Percentiles rank a stretch among this genome's conserved stretches.
Conservation (phyloP, 2,113 vertebrate species). For the Hemibagrus wyckioides region DNA sequence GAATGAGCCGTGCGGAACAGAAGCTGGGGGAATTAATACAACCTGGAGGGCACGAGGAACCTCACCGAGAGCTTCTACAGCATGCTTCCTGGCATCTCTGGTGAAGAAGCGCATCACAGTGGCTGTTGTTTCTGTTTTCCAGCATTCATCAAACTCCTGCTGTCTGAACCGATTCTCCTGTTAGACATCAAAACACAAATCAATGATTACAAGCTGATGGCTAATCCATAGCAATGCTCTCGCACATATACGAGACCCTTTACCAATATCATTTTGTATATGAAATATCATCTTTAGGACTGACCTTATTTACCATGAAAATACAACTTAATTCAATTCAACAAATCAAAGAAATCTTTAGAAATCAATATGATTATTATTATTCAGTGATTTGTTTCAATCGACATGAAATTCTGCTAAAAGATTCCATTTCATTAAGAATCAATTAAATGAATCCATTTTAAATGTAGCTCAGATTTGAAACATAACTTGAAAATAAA, state of each 20-base stretch:
- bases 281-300: neutral
- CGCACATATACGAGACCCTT: neutral
- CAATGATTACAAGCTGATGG: neutral
- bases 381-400: neutral
- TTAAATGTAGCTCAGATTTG: neutral
- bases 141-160: neutral
- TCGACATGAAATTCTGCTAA: neutral
- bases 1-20: neutral
- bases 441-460: neutral
- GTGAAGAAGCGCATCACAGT: neutral
- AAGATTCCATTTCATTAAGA: neutral
- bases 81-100: too few relatives aligned
- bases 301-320: neutral
- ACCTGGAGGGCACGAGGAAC: neutral
- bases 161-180: neutral
- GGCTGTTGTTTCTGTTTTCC: neutral
- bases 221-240: neutral
- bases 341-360: neutral
- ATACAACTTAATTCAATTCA: neutral
- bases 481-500: neutral
- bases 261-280: neutral
- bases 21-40: neutral
- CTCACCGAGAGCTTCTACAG: neutral
- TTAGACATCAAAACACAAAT: neutral
- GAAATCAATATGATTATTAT: neutral